A percentile compares a stretch with the other conserved stretches of the same genome.
Evolutionary conservation across 2,888 invertebrate species (phyloP).

Genomic region (Apotomis capreana): DNA sequence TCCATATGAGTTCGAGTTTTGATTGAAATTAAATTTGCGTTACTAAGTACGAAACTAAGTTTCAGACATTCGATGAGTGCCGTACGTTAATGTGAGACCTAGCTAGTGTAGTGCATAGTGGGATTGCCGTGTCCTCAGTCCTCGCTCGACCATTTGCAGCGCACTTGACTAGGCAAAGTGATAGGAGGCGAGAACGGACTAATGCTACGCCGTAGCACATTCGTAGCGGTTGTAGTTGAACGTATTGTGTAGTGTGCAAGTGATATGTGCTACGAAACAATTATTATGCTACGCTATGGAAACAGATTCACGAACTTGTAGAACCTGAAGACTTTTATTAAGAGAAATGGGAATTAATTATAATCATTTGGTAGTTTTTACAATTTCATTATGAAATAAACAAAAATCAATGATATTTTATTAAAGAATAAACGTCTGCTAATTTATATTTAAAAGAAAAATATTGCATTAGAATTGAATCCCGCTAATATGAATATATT

Average conservation of each 20-base stretch:
- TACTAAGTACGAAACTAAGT: not conserved
- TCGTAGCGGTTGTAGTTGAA: constrained; percentile 8
- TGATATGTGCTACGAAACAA: not conserved
- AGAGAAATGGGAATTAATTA: too few species aligned
- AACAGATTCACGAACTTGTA: not conserved
- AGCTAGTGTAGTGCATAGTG: constrained; percentile 7
- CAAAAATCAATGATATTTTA: too few species aligned
- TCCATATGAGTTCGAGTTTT: too few species aligned
- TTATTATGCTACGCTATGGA: not conserved
- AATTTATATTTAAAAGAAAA: too few species aligned
- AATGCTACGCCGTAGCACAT: constrained; percentile 4
- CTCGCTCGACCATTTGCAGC: constrained; percentile 20
- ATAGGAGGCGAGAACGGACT: constrained; percentile 10
- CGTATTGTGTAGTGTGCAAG: not conserved
- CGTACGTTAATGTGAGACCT: constrained; percentile 10
- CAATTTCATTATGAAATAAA: too few species aligned
- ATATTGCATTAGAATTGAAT: too few species aligned
- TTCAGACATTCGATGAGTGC: not conserved
- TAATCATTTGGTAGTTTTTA: too few species aligned
- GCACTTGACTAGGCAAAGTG: constrained; percentile 22
- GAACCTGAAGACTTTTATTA: not conserved
- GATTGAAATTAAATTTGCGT: not conserved
- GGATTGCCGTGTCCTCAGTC: constrained; percentile 6
- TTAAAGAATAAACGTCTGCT: too few species aligned
- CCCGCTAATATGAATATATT: too few species aligned